A percentile compares a stretch with the other conserved stretches of the same genome.
Evolutionary conservation across 2,113 vertebrate genomes (phyloP).

Genomic region (Toxostoma redivivum): DNA sequence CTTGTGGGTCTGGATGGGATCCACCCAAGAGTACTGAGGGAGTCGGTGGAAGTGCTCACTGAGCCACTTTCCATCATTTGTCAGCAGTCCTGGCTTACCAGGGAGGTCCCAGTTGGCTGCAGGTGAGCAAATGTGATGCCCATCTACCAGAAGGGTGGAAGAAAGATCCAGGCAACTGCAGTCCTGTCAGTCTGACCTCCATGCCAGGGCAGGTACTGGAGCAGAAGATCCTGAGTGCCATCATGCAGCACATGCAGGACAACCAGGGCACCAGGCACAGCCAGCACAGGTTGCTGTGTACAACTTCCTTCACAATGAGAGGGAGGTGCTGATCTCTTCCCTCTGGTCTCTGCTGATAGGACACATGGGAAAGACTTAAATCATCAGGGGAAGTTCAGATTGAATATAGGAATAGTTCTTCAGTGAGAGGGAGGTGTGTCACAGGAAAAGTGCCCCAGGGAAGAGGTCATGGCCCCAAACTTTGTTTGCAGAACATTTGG

Average conservation of each 20-base stretch:
- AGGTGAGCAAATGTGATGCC: not conserved
- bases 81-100: not conserved
- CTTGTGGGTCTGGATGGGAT: not conserved
- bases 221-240: not conserved
- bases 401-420: not conserved
- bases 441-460: not conserved
- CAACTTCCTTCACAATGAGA: not conserved
- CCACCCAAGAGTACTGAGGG: not conserved
- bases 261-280: not conserved
- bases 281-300: not conserved
- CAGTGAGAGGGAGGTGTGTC: not conserved
- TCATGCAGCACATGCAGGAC: not conserved
- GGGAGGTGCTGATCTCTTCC: not conserved
- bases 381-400: not conserved
- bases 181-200: not conserved
- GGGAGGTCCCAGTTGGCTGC: not conserved
- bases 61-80: not conserved
- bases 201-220: not conserved
- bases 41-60: not conserved
- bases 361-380: not conserved
- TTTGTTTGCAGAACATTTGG: not conserved
- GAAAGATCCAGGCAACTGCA: too few species aligned
- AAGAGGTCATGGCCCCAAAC: not conserved
- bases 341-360: not conserved
- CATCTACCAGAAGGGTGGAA: not conserved